Evolutionary conservation across 1,140 invertebrate genomes (phyloP), one percentile per base, ranked within the genome.

Genomic region (Drusus annulatus): DNA sequence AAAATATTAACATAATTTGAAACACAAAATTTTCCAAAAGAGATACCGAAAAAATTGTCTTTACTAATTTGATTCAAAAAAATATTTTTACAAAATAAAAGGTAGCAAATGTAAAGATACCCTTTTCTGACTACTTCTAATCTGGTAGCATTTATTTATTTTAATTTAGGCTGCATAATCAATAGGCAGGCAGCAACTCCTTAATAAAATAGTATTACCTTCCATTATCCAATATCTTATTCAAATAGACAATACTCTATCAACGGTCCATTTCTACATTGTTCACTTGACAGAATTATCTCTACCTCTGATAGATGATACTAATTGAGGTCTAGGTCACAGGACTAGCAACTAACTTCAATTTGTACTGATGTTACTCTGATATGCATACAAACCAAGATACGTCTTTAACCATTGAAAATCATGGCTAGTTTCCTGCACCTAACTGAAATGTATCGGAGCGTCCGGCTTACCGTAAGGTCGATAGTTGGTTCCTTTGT

Each of bases 321-420:
- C 65, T 69, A 69, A 69, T 69, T 69, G 65, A 69, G 65, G 65
- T 69, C 31, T 50, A 45, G 65, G 28, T 69, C 65, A 69, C 36
- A 19, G 21, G 36, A 19, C 10, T 5, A 50, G 36, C 25, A 25
- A 69, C 65, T 10, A 69, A 17, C 65, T 23, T 69, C 65, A 69
- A 69, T 69, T 69, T 69, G 65, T 69, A 69, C 8, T 69, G 65
- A 69, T 69, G 28, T 6, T 50, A 50, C n/a, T 5, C 65, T 8
- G 65, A 69, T 69, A 69, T 69, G n/a, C 65, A 50, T 45, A 25
- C 60, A 63, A 28, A 63, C 60, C 17, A 23, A 45, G 36, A 45
- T 45, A 45, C 36, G 36, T 45, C 36, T 10, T 45, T 13, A 45
- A 45, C 36, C 13, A 17, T 60, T 3, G 19, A 17, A 19, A 2